Base-by-base conservation (phyloP, 2,113 vertebrate genomes). In the Oncorhynchus kisutch region DNA sequence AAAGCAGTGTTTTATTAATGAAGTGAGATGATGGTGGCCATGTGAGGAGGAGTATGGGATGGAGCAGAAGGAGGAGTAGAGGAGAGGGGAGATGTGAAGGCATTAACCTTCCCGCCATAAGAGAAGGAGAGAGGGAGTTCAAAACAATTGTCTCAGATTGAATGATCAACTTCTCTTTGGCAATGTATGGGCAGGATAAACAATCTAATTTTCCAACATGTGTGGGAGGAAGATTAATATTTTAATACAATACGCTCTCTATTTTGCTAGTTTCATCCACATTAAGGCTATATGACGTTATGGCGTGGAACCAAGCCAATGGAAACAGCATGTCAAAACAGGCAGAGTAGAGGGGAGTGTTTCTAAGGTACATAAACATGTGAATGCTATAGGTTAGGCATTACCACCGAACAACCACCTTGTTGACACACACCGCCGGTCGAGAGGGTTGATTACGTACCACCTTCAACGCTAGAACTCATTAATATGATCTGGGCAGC, bases 401-500 rank as follows among this genome's bases (percentile, higher is more conserved):
- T 18, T 14, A 54, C 51, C 51, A 54, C 3, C 51, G 9, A 54
- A 54, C 51, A 18, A 54, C 51, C 24, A 25, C 4, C 29, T 34
- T 48, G 60, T 39, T 78, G 70, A 81, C 78, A 39, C 18, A 69
- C 60, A 18, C 4, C 51, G 59, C 62, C 67, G 71, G 71, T 31
- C 13, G 54, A 70, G 71, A 60, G 67, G 64, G 71, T 49, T 14
- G 34, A 71, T 77, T 66, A 22, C 78, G 69, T 66, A 13, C 27
- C 51, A 4, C 39, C 16, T 0, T 57, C 74, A 74, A 64, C 24
- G 78, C 39, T 67, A 67, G 66, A 24, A 72, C 77, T 80, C 75
- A 81, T 87, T 87, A 86, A 84, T 83, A 80, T 77, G 31, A 67
- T 77, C 60, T 57, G 1, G 54, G 75, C 84, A 75, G 71, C 66